These are phyloP conservation scores for Drosophila rubida DNA, from an alignment of 2,888 invertebrate genomes.

Conservation along the genomic window DNA sequence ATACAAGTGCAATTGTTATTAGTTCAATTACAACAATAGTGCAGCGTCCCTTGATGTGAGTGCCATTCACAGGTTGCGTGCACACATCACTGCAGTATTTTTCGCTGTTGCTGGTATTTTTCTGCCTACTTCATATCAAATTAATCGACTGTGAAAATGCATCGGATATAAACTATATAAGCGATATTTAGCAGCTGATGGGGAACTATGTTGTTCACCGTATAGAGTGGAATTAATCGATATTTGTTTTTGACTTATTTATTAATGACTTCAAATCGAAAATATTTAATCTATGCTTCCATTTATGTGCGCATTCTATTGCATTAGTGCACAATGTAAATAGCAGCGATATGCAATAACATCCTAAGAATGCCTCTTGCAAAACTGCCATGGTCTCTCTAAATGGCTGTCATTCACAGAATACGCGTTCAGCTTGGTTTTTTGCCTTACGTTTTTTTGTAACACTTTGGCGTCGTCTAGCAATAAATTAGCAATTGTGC, in stretches of 20 bases:
- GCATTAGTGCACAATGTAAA: neutral
- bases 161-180: too few relatives aligned
- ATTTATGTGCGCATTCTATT: neutral
- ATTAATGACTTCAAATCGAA: neutral
- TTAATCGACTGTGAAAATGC: too few relatives aligned
- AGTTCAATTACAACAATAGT: slow-evolving; percentile 32
- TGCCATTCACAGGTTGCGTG: slow-evolving; percentile 22
- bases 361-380: slow-evolving; percentile 14
- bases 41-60: slow-evolving; percentile 41
- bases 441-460: slow-evolving; percentile 35
- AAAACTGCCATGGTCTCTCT: slow-evolving; percentile 27
- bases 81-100: slow-evolving; percentile 16
- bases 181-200: too few relatives aligned
- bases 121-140: neutral
- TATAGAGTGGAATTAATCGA: neutral
- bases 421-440: slow-evolving; percentile 57
- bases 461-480: slow-evolving; percentile 53
- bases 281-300: neutral
- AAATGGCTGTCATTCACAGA: slow-evolving; percentile 52
- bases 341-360: neutral
- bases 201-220: too few relatives aligned
- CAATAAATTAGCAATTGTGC: slow-evolving; percentile 28
- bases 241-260: neutral
- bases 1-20: slow-evolving; percentile 20
- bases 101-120: slow-evolving; percentile 33